Evolutionary conservation across 2,888 invertebrate genomes (phyloP), one percentile per base, ranked within the genome.

Genomic region (Prosapia bicincta): DNA sequence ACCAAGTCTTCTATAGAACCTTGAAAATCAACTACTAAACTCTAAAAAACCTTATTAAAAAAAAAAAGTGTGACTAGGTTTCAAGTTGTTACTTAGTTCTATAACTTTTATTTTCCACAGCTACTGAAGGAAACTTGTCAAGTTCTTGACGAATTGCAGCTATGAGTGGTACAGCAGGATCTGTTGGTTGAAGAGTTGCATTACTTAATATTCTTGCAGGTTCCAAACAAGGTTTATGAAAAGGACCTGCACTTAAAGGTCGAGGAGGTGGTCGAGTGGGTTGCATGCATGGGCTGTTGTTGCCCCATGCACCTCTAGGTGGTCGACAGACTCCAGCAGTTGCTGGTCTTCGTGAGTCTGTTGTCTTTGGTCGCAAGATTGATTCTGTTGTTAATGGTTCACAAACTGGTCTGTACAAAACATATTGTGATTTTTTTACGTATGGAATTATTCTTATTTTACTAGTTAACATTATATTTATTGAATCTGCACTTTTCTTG

Each of bases 151-250:
- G 94, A 82, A 96, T 95, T 79, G 95, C 94, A 67, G 92, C 90
- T 81, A 96, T 95, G 26, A 95, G 87, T 0, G 95, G 94, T 15
- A 94, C 89, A 0, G 95, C 94, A 0, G 95, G 93, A 84, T 94
- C 91, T 71, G 88, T 88, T 0, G 88, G 86, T 1, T 86, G 83
- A 78, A 92, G 86, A n/a, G 86, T 86, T 5, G 89, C 88, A 78
- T 90, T 89, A 0, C 89, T 86, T 25, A 89, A 82, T 65, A 92
- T 86, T 24, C 90, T 86, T 24, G 85, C 85, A 0, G 86, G 85
- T 79, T 88, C 87, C 20, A 87, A 82, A 78, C 85, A 85, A 1
- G 88, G 88, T 25, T 87, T 85, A 77, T 89, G 89, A 81, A 90
- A 88, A 1, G 90, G 88, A 0, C 90, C 91, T 0, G 92, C 91